These are phyloP conservation scores for Anthonomus grandis DNA, from an alignment of 1,140 invertebrate genomes.

Conservation along the genomic window DNA sequence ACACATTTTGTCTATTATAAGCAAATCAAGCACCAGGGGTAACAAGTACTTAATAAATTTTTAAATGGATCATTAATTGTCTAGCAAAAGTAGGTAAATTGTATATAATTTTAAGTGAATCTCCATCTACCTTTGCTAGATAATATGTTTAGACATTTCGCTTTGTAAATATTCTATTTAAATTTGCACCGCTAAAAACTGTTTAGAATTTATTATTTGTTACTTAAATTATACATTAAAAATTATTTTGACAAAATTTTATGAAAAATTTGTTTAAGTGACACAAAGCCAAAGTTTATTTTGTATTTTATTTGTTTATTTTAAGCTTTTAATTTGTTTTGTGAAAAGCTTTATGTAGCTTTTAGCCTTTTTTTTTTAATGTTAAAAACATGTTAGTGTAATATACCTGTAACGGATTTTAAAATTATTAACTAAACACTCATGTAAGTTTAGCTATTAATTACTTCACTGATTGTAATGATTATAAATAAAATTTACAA, in stretches of 20 bases:
- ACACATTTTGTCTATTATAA: conserved; percentile 35
- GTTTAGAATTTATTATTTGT: conserved; percentile 9
- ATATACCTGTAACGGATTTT: conserved; percentile 18
- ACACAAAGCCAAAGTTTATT: conserved; percentile 27
- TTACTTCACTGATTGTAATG: conserved; percentile 27
- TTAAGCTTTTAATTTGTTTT: neutral
- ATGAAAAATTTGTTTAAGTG: conserved; percentile 21
- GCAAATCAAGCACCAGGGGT: conserved; percentile 17
- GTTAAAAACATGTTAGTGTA: conserved; percentile 16
- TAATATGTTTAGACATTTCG: no score
- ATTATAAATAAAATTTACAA: conserved; percentile 30
- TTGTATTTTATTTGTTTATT: conserved; percentile 11
- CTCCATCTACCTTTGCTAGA: no score
- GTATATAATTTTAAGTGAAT: no score
- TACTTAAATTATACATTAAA: no score
- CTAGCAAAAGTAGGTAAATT: no score
- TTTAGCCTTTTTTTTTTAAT: conserved; percentile 5
- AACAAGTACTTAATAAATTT: conserved; percentile 9
- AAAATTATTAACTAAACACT: conserved; percentile 21
- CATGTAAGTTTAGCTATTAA: conserved; percentile 26
- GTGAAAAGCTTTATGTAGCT: neutral
- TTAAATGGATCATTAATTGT: conserved; percentile 3
- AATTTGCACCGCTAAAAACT: no score
- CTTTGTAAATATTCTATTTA: no score
- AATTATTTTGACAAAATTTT: conserved; percentile 12